Evolutionary conservation across 2,888 invertebrate species (phyloP), one percentile per base, ranked within the genome.

Genomic region (Scrobipalpa atriplicella): DNA sequence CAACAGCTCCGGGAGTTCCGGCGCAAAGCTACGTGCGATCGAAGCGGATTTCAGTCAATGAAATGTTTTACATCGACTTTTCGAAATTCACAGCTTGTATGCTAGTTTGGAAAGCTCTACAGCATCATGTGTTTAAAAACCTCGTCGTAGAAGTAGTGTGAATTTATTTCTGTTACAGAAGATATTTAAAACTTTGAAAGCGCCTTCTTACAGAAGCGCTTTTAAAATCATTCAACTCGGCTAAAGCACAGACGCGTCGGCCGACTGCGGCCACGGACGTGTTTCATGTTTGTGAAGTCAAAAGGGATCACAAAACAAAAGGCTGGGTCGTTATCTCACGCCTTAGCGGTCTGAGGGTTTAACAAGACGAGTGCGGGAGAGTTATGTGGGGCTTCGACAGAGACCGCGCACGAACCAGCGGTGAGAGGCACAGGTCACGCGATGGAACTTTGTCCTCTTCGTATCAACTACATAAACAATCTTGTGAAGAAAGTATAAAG

Each of bases 241-340:
- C 21, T 13, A 56, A 29, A 56, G 13, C 29, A 21, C 47, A 38
- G 38, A 38, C 29, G 36, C 36, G 29, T 29, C 29, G 5, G 29
- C 29, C 11, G 58, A 2, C 58, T 29, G 36, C 58, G 36, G n/a
- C 36, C 61, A 72, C 72, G 67, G 74, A 70, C 67, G 67, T 72
- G 75, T 75, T 78, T 75, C 67, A 41, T 66, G 62, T 67, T 67
- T 72, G 71, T 72, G 69, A 64, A 74, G 73, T 78, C 78, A 81
- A 81, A 80, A 73, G 71, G 74, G 71, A 78, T 77, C 69, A 71
- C 68, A 71, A 78, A 81, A 82, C 81, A 82, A 84, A 79, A 77
- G 77, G 72, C 65, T 64, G 69, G 63, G 52, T 63, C 52, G 78
- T 80, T 79, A 80, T 77, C 75, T 76, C 74, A 68, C 70, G 70